These are phyloP conservation scores for Habropoda laboriosa DNA, from an alignment of 1,140 invertebrate genomes.

Conservation along the genomic window DNA sequence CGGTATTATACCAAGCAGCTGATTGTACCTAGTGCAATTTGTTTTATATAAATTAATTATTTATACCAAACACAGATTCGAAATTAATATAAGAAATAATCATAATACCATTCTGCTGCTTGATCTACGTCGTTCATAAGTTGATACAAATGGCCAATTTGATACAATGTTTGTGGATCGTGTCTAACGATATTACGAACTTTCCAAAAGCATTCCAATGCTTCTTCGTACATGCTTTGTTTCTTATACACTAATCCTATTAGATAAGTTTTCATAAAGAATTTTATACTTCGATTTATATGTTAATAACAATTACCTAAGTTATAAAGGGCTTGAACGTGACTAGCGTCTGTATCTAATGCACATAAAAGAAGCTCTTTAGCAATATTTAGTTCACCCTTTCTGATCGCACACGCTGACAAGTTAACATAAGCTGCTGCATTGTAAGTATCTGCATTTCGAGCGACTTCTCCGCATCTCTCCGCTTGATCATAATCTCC, in stretches of 20 bases:
- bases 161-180: conserved; percentile 93
- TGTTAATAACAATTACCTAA: conserved; percentile 83
- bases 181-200: conserved; percentile 89
- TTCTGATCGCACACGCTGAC: conserved; percentile 90
- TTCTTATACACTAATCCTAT: conserved; percentile 89
- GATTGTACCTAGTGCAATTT: conserved; percentile 86
- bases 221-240: conserved; percentile 87
- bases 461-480: conserved; percentile 89
- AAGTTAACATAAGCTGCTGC: conserved; percentile 93
- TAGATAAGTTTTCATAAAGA: conserved; percentile 6
- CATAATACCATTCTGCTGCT: conserved; percentile 86
- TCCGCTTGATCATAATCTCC: conserved; percentile 92
- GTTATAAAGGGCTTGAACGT: conserved; percentile 96
- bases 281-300: not conserved
- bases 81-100: not conserved
- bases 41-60: not conserved
- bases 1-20: conserved; percentile 91
- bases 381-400: conserved; percentile 89
- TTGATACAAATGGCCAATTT: conserved; percentile 92
- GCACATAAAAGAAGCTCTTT: conserved; percentile 90
- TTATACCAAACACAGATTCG: conserved; percentile 22
- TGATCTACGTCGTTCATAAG: conserved; percentile 88
- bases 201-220: conserved; percentile 91
- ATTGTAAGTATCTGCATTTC: conserved; percentile 91
- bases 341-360: conserved; percentile 90